Percentiles rank a stretch among this genome's conserved stretches.
Evolutionary conservation across 2,888 invertebrate genomes (phyloP).

Genomic region (Petrophora chlorosata): DNA sequence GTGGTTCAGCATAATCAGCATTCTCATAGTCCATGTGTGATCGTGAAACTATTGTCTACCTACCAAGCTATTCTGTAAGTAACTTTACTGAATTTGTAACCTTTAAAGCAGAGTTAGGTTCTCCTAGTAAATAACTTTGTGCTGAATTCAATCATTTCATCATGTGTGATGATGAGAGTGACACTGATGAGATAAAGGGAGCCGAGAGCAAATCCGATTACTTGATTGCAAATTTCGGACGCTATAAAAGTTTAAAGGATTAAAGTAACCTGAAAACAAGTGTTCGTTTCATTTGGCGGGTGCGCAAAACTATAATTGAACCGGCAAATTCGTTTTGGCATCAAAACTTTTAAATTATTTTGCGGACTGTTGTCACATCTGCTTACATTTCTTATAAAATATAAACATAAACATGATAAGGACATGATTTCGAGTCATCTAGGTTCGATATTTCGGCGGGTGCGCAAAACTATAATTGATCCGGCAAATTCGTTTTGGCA

Average conservation of each 20-base stretch:
- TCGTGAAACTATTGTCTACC: too few species aligned
- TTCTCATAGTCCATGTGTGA: too few species aligned
- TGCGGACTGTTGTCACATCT: constrained; percentile 2
- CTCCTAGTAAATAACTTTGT: constrained; percentile 26
- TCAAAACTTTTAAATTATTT: neutral
- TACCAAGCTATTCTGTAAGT: too few species aligned
- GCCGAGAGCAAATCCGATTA: constrained; percentile 53
- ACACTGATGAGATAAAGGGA: constrained; percentile 26
- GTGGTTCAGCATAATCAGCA: too few species aligned
- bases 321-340: neutral
- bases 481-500: neutral
- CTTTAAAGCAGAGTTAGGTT: constrained; percentile 1
- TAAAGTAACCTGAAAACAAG: neutral
- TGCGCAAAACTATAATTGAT: neutral
- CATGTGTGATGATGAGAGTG: constrained; percentile 19
- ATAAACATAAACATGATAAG: too few species aligned
- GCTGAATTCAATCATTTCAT: constrained; percentile 45
- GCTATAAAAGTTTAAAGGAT: constrained; percentile 18
- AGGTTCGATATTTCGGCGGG: too few species aligned
- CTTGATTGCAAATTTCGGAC: constrained; percentile 55
- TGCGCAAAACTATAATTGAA: neutral
- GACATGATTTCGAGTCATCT: too few species aligned
- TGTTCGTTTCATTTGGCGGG: constrained; percentile 1
- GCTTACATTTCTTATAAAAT: constrained; percentile 39
- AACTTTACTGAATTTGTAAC: too few species aligned